These are phyloP conservation scores for Enteromius paludinosus DNA, from an alignment of 2,797 vertebrate genomes.

Conservation along the genomic window DNA sequence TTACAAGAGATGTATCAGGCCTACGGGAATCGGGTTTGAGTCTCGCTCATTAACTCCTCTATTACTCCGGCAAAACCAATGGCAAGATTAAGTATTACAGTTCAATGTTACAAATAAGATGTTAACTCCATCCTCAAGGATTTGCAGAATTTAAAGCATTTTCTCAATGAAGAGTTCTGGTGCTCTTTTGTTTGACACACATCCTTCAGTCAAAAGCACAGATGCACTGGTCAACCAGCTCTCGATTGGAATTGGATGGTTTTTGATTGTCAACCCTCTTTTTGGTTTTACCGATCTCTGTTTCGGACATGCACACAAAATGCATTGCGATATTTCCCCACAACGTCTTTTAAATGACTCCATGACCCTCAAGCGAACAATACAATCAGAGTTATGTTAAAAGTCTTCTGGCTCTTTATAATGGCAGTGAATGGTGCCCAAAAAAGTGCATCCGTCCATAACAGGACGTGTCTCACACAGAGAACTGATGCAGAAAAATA, in stretches of 20 bases:
- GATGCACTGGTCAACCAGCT: background rate
- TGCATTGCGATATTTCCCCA: background rate
- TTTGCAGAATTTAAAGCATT: background rate
- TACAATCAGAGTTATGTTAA: too few species aligned
- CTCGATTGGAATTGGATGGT: background rate
- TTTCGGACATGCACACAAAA: background rate
- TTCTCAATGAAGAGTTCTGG: background rate
- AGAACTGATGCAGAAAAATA: too few species aligned
- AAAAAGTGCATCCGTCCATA: too few species aligned
- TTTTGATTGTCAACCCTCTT: background rate
- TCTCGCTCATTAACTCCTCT: slow-evolving; percentile 43
- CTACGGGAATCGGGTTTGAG: slow-evolving; percentile 33
- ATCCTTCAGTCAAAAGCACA: background rate
- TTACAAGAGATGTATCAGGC: slow-evolving; percentile 48
- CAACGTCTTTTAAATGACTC: background rate
- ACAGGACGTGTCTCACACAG: too few species aligned
- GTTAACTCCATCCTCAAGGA: background rate
- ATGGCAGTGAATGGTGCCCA: too few species aligned
- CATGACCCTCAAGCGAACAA: too few species aligned
- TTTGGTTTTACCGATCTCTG: background rate
- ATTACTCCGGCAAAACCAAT: slow-evolving; percentile 21
- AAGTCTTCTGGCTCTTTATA: too few species aligned
- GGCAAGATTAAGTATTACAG: slow-evolving; percentile 16
- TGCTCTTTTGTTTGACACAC: background rate
- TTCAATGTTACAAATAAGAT: background rate